Evolutionary conservation across 2,888 invertebrate species (phyloP), one percentile per base, ranked within the genome.

Genomic region (Leucania comma): DNA sequence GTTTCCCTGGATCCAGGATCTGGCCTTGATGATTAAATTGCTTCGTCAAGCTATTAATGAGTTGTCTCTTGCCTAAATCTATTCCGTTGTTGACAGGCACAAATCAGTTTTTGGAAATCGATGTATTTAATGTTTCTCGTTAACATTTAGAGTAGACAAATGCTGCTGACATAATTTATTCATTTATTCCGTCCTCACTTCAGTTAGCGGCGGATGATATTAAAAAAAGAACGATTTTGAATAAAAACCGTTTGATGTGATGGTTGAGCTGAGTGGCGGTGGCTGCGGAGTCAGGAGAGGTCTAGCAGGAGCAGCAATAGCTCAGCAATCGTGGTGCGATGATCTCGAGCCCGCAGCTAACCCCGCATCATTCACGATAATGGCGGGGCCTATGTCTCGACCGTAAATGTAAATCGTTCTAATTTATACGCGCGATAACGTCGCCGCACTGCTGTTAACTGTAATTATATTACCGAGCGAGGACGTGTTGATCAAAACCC

Each of bases 381-480:
- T 94, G 91, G 93, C 91, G 88, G 90, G 88, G 90, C 93, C 92
- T 91, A 90, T 93, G 95, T 94, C 94, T 92, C 95, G 92, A 88
- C 93, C 93, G 92, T 93, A 93, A 95, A 95, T 95, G 95, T 95
- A 95, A 95, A 96, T 95, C 95, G 94, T 89, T 92, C 94, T 95
- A 96, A 95, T 96, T 95, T 96, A 96, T 95, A 95, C 94, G 93
- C 90, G 91, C 93, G 95, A 96, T 96, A 96, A 95, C 95, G 95
- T 95, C 95, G 92, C 92, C 93, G 93, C 93, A 92, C 93, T 93
- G 95, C 95, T 95, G 95, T 95, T 95, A 95, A 94, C 94, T 94
- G 95, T 96, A 95, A 95, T 96, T 95, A 95, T 95, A 95, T 95
- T 95, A 93, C 94, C 92, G 90, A 91, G 93, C 93, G 94, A 94